These are phyloP conservation scores for Drosophila percnosoma DNA, from an alignment of 2,888 invertebrate genomes.

Conservation along the genomic window DNA sequence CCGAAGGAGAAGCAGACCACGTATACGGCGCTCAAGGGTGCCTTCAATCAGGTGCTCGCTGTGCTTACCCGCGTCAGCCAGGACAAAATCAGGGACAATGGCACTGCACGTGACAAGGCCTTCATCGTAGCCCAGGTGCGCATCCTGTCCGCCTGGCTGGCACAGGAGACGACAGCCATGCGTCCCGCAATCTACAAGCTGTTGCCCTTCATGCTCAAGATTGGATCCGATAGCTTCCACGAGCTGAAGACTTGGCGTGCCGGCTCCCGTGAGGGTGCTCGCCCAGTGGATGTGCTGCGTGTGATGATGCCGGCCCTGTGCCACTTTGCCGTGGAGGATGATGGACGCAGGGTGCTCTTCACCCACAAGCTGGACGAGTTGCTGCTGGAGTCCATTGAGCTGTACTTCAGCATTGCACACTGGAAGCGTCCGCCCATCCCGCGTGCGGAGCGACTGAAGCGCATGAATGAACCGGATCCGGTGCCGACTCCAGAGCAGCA, in stretches of 20 bases:
- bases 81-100: conserved; percentile 90
- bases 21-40: conserved; percentile 95
- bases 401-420: conserved; percentile 94
- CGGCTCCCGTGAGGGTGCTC: conserved; percentile 87
- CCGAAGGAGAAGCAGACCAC: conserved; percentile 96
- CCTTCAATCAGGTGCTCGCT: conserved; percentile 92
- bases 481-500: conserved; percentile 90
- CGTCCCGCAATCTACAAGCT: conserved; percentile 92
- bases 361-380: conserved; percentile 92
- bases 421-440: conserved; percentile 93
- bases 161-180: conserved; percentile 95
- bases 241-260: conserved; percentile 89
- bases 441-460: conserved; percentile 91
- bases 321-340: conserved; percentile 96
- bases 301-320: conserved; percentile 95
- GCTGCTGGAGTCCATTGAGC: conserved; percentile 91
- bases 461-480: conserved; percentile 90
- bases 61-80: conserved; percentile 90
- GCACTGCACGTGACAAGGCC: conserved; percentile 89
- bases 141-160: conserved; percentile 94
- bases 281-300: conserved; percentile 90
- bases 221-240: conserved; percentile 93
- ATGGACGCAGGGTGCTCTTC: conserved; percentile 92
- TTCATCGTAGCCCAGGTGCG: conserved; percentile 94
- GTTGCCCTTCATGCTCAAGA: conserved; percentile 91